A percentile compares a stretch with the other conserved stretches of the same genome.
Conservation (phyloP, 2,113 vertebrate species). For the Cisticola juncidis region DNA sequence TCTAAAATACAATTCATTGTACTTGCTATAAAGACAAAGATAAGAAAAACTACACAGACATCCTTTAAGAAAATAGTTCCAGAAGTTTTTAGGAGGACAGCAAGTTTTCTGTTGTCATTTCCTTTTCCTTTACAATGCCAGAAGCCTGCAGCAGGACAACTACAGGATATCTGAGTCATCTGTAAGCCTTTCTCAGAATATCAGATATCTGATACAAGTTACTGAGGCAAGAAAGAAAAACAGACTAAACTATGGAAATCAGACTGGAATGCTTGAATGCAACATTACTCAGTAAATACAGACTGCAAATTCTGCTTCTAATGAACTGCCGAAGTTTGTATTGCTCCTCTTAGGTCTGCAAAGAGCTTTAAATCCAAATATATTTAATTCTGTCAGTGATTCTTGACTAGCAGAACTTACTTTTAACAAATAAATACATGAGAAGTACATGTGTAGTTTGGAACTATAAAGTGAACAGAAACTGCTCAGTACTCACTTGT, state of each 20-base stretch:
- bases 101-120: not conserved
- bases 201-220: accelerated
- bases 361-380: not conserved
- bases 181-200: not conserved
- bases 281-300: not conserved
- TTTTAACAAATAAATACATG: not conserved
- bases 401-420: not conserved
- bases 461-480: not conserved
- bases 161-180: not conserved
- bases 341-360: not conserved
- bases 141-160: not conserved
- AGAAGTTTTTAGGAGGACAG: not conserved
- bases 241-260: not conserved
- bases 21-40: not conserved
- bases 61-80: not conserved
- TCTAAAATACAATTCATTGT: not conserved
- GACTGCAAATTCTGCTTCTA: not conserved
- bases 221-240: not conserved
- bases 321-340: not conserved
- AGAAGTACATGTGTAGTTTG: not conserved
- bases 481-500: not conserved
- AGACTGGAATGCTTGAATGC: not conserved
- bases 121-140: not conserved
- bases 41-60: not conserved
- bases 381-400: not conserved